phyloP scores from a whole-genome alignment of 2,888 invertebrate genomes.

The Drosophila koepferae region DNA sequence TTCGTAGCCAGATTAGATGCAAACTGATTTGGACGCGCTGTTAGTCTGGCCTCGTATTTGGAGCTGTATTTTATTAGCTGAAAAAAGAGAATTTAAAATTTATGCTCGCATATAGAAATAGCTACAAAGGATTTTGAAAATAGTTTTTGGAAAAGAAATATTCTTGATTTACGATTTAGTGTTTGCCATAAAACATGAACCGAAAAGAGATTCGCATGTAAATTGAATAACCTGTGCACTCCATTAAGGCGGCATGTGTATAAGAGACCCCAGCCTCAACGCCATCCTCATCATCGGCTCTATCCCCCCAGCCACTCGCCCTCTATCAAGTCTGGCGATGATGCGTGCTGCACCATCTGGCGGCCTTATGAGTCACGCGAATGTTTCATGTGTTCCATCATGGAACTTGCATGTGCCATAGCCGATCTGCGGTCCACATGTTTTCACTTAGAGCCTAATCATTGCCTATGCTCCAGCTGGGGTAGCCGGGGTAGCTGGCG shows the following conservation, averaged over 20 bases:
- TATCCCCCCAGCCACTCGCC: not conserved
- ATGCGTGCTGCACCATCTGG: slow-evolving; percentile 63
- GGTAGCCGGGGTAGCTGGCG: slow-evolving; percentile 1
- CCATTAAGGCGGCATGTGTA: slow-evolving; percentile 8
- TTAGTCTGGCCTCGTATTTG: not conserved
- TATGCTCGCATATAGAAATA: not conserved
- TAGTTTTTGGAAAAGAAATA: not conserved
- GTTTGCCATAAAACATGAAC: slow-evolving; percentile 6
- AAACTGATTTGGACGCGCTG: not conserved
- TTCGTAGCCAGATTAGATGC: not conserved
- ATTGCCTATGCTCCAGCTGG: slow-evolving; percentile 35
- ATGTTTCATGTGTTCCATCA: slow-evolving; percentile 9
- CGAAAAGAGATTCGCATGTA: slow-evolving; percentile 30
- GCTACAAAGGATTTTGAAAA: slow-evolving; percentile 8
- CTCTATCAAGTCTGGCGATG: slow-evolving; percentile 8
- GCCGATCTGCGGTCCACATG: slow-evolving; percentile 61
- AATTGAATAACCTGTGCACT: slow-evolving; percentile 39
- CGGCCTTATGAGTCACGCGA: slow-evolving; percentile 58
- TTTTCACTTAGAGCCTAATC: slow-evolving; percentile 67
- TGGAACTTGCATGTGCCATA: not conserved
- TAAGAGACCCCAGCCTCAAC: not conserved
- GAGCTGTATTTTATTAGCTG: not conserved
- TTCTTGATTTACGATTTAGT: slow-evolving; percentile 12
- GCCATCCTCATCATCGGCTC: not conserved
- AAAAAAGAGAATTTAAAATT: not conserved